Percentiles rank a stretch among this genome's conserved stretches.
These are phyloP conservation scores for Actenoides lindsayi DNA, from an alignment of 2,113 vertebrate species.

Conservation along the genomic window DNA sequence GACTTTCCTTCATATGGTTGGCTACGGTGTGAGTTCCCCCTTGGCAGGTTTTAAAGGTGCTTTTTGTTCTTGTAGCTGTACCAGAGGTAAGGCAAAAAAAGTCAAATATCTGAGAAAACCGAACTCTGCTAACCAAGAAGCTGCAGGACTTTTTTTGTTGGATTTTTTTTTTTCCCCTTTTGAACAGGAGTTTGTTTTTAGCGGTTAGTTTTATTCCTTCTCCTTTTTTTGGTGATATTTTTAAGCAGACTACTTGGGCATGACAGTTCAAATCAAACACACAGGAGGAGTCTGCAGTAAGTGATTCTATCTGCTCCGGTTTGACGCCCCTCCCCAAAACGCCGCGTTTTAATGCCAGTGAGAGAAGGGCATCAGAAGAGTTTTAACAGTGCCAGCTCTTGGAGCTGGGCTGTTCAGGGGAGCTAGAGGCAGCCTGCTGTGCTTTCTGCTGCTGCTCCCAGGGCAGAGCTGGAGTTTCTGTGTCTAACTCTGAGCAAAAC, in stretches of 20 bases:
- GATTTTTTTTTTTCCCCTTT: not conserved
- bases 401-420: too few species aligned
- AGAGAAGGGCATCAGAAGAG: not conserved
- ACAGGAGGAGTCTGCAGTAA: not conserved
- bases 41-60: not conserved
- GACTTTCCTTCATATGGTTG: fast-evolving
- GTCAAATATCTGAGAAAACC: not conserved
- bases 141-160: not conserved
- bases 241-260: not conserved
- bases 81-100: not conserved
- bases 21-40: not conserved
- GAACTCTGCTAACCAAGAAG: not conserved
- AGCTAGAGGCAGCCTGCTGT: not conserved
- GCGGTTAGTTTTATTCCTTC: not conserved
- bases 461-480: not conserved
- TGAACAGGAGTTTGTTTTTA: not conserved
- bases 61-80: not conserved
- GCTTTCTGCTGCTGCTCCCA: not conserved
- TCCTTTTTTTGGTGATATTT: not conserved
- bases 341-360: not conserved
- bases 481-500: not conserved
- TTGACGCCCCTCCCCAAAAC: not conserved
- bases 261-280: not conserved
- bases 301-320: not conserved
- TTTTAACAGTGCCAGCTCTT: too few species aligned